A percentile compares a stretch with the other conserved stretches of the same genome.
Conservation (phyloP, 2,113 vertebrate genomes). For the Heteronetta atricapilla region DNA sequence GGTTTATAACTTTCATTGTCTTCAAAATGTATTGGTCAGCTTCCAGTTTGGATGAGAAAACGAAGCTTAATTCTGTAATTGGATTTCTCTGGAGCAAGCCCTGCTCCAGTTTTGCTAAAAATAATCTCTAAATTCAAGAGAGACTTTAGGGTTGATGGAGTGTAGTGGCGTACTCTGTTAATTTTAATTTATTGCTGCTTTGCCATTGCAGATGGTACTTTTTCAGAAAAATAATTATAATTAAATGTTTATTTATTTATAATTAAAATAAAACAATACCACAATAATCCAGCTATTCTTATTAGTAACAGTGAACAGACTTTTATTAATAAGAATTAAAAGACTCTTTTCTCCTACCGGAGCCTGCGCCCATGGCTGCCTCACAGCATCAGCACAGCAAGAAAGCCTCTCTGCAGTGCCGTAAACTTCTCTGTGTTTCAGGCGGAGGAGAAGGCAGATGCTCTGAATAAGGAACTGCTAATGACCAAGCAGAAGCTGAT, state of each 20-base stretch:
- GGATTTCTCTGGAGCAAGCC: conserved; percentile 2
- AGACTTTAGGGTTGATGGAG: not conserved
- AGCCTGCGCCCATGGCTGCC: not conserved
- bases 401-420: not conserved
- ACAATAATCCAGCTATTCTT: not conserved
- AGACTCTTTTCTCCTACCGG: not conserved
- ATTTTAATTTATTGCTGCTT: not conserved
- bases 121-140: not conserved
- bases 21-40: not conserved
- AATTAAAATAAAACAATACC: not conserved
- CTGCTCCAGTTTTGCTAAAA: not conserved
- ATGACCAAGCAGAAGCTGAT: conserved; percentile 99
- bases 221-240: not conserved
- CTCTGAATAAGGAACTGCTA: conserved; percentile 95
- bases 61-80: not conserved
- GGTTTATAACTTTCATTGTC: not conserved
- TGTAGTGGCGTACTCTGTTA: not conserved
- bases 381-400: not conserved
- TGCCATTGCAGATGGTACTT: not conserved
- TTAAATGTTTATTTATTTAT: no score
- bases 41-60: not conserved
- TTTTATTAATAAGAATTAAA: not conserved
- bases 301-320: not conserved
- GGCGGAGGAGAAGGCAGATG: conserved; percentile 97
- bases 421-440: conserved; percentile 32